Evolutionary conservation across 2,888 invertebrate species (phyloP), one percentile per base, ranked within the genome.

Genomic region (Callyntrura guangdongensis): DNA sequence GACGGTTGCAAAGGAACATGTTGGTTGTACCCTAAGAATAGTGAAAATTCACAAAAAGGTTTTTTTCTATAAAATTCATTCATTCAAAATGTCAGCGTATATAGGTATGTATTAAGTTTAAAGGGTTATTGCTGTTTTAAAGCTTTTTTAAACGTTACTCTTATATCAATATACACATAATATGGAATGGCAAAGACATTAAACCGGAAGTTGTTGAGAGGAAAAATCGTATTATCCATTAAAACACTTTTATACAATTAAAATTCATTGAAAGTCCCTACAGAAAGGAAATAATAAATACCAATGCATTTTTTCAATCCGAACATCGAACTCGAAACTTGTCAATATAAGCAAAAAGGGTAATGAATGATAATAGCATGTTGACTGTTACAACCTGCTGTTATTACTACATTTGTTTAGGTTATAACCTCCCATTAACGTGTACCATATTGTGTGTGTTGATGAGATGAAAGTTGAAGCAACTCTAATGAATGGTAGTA

Each of bases 1-100:
- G 91, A 83, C 9, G 91, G 89, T 56, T 91, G 86, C 1, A 86
- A 49, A 25, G 89, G 88, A 17, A 90, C 84, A 17, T 91, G 91
- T 53, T 84, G 90, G 17, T 90, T 87, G 49, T 79, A 85, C 20
- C 83, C 85, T 86, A 12, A 22, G 84, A 88, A 67, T 27, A 27
- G 53, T 12, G 14, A 5, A 11, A 45, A 82, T 14, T 45, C 20
- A 36, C 25, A 25, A 11, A n/a, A n/a, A n/a, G n/a, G n/a, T n/a
- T n/a, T n/a, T n/a, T n/a, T n/a, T n/a, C n/a, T n/a, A 64, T 25
- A 64, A 64, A 22, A 61, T 17, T 61, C 20, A 61, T 53, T 53
- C 53, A 53, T 53, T 53, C 53, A 47, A 8, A 47, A 47, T 8
- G 47, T 11, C 47, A 47, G 47, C 47, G n/a, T n/a, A n/a, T n/a